Evolutionary conservation across 1,140 invertebrate species (phyloP).

Genomic region (Alviniconcha marisindica): DNA sequence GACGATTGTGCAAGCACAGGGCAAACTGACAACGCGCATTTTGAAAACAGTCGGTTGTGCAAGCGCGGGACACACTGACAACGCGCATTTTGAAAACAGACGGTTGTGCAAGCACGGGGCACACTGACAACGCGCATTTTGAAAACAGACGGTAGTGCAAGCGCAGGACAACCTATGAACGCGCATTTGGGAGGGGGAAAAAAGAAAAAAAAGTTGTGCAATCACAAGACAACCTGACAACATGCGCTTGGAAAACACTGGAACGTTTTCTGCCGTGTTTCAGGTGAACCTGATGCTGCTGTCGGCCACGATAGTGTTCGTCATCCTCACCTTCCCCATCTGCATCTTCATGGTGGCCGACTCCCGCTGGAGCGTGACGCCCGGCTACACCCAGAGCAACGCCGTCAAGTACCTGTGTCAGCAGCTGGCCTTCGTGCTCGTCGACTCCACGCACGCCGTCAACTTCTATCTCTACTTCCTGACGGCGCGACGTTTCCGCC

Average conservation of each 20-base stretch:
- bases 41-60: no score
- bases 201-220: background rate
- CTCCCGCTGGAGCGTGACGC: slow-evolving; percentile 10
- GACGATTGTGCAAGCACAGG: no score
- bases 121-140: no score
- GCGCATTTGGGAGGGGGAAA: background rate
- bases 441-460: slow-evolving; percentile 65
- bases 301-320: slow-evolving; percentile 57
- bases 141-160: no score
- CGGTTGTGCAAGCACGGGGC: no score
- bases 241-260: background rate
- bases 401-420: slow-evolving; percentile 42
- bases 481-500: slow-evolving; percentile 62
- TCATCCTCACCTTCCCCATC: slow-evolving; percentile 61
- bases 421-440: slow-evolving; percentile 61
- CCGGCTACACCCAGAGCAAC: background rate
- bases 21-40: no score
- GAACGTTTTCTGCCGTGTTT: background rate
- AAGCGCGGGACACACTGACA: no score
- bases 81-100: no score
- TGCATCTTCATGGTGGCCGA: slow-evolving; percentile 61
- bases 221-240: background rate
- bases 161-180: no score
- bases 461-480: slow-evolving; percentile 71
- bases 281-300: slow-evolving; percentile 65